Evolutionary conservation across 2,888 invertebrate genomes (phyloP), one percentile per base, ranked within the genome.

Genomic region (Chesias legatella): DNA sequence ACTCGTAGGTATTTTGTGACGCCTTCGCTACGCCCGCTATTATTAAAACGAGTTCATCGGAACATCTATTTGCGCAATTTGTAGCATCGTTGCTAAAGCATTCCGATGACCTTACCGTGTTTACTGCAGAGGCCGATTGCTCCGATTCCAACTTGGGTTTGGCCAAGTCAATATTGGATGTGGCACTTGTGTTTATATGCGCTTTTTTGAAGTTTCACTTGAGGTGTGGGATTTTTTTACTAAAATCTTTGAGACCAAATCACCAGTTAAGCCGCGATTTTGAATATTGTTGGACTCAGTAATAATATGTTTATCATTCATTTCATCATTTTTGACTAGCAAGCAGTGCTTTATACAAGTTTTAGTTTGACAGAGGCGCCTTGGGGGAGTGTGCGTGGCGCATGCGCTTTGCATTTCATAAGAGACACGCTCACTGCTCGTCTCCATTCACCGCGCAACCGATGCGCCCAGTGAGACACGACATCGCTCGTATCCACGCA

Each of bases 1-100:
- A 63, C 68, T 73, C 64, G 62, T 66, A 61, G 60, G 64, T 74
- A 70, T 71, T 70, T 67, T 65, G 73, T 72, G 76, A 77, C 80
- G 79, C 79, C 81, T 72, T 77, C 84, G 72, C 81, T 79, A 81
- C 80, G 79, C 75, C 73, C 58, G 79, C 85, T 86, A 85, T 84
- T 83, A 84, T 81, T 86, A 83, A n/a, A 83, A 84, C 77, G 84
- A 88, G 85, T 86, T 86, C 86, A 86, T 84, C 86, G 86, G 86
- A 86, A 84, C 84, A 81, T 86, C 86, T 85, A 85, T 86, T 88
- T 84, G 82, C 82, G 86, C 83, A 85, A 88, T 86, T 81, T 76
- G 75, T 77, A 81, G 69, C 77, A 78, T 78, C 75, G 73, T 75
- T 67, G 72, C 77, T 71, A 74, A 73, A 76, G 69, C 74, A 79